These are phyloP conservation scores for Salpingus planirostris DNA, from an alignment of 2,888 invertebrate species.

Conservation along the genomic window DNA sequence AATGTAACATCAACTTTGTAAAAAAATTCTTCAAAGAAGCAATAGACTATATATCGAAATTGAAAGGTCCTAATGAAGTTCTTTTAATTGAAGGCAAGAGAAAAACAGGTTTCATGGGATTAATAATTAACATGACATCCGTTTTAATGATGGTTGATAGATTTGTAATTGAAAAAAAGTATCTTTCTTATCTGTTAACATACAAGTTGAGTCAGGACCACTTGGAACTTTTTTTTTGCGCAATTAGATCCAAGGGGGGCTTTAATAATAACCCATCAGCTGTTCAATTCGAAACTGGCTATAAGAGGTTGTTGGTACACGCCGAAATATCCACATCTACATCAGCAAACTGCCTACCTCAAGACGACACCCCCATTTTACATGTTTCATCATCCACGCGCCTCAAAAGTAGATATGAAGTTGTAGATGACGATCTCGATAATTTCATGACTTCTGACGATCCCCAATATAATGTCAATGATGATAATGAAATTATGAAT, in stretches of 20 bases:
- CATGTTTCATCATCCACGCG: no score
- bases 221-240: constrained; percentile 7
- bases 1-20: background rate
- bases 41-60: no score
- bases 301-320: constrained; percentile 18
- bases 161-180: background rate
- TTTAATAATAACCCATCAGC: constrained; percentile 19
- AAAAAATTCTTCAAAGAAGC: background rate
- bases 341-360: constrained; percentile 4
- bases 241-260: constrained; percentile 11
- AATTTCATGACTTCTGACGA: no score
- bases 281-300: constrained; percentile 16
- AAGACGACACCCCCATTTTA: constrained; percentile 4
- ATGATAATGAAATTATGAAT: no score
- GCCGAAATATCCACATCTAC: constrained; percentile 3
- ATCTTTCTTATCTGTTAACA: constrained; percentile 5
- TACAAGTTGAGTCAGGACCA: constrained; percentile 20
- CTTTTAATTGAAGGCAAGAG: background rate
- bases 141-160: constrained; percentile 1
- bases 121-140: constrained; percentile 3
- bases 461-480: no score
- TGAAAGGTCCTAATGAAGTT: no score
- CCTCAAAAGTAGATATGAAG: no score
- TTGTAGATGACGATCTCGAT: no score
- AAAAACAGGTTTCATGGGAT: constrained; percentile 7